phyloP scores from a whole-genome alignment of 1,140 invertebrate species.

The Lasioglossum baleicum region DNA sequence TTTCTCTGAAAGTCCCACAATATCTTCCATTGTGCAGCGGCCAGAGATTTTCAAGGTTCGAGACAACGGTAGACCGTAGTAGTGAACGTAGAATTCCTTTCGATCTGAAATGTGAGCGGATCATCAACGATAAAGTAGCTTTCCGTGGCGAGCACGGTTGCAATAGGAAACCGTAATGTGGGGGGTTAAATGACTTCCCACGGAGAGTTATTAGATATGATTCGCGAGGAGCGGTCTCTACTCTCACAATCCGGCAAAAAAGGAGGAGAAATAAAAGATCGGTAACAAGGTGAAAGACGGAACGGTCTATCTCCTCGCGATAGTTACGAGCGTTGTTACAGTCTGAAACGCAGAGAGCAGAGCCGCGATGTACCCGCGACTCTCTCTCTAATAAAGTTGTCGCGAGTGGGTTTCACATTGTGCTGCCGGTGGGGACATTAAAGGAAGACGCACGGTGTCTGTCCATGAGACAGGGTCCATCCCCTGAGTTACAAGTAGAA shows the following conservation, averaged over 20 bases:
- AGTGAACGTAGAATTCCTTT: no score
- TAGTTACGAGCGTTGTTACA: constrained; percentile 35
- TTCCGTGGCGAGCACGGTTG: no score
- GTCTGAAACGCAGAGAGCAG: constrained; percentile 47
- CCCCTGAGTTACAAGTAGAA: constrained; percentile 56
- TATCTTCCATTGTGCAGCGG: no score
- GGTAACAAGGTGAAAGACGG: constrained; percentile 25
- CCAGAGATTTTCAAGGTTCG: no score
- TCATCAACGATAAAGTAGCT: no score
- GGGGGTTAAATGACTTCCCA: no score
- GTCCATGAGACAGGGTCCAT: constrained; percentile 43
- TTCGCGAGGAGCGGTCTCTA: no score
- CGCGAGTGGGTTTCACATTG: constrained; percentile 68
- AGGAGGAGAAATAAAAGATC: not conserved
- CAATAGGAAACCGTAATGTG: no score
- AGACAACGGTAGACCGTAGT: no score
- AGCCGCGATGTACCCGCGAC: constrained; percentile 38
- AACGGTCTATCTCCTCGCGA: constrained; percentile 7
- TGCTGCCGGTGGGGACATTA: constrained; percentile 22
- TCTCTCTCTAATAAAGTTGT: constrained; percentile 73
- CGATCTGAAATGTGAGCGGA: no score
- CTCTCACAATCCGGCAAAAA: not conserved
- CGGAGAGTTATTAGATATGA: no score
- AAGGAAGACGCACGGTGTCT: constrained; percentile 41
- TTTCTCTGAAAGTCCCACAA: no score